These are phyloP conservation scores for Salvator merianae DNA, from an alignment of 2,113 vertebrate species.

Conservation along the genomic window DNA sequence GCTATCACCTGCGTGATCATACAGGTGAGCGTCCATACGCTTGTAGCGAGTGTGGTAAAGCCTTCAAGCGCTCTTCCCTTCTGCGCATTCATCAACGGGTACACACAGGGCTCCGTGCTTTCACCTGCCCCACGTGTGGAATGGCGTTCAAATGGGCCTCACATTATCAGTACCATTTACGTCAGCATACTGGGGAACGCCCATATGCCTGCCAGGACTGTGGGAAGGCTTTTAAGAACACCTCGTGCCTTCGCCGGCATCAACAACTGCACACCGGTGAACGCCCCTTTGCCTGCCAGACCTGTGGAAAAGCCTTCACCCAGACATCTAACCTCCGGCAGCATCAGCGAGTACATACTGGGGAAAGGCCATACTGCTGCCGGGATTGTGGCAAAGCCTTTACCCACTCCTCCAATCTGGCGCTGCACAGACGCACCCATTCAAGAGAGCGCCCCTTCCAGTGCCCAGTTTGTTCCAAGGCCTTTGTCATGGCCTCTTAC, in stretches of 20 bases:
- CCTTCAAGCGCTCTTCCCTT: constrained; percentile 90
- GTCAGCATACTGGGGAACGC: constrained; percentile 89
- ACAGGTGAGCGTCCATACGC: constrained; percentile 92
- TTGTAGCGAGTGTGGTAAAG: constrained; percentile 89
- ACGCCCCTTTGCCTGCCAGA: constrained; percentile 83
- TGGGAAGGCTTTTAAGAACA: constrained; percentile 92
- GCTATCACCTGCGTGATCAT: constrained; percentile 92
- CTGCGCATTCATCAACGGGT: constrained; percentile 91
- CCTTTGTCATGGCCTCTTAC: constrained; percentile 91
- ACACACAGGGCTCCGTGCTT: constrained; percentile 90
- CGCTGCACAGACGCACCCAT: constrained; percentile 88
- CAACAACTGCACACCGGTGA: constrained; percentile 90
- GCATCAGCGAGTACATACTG: constrained; percentile 90
- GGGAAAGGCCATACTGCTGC: constrained; percentile 85
- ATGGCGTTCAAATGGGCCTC: constrained; percentile 95
- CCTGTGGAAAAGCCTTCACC: constrained; percentile 90
- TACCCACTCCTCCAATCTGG: constrained; percentile 90
- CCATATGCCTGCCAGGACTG: constrained; percentile 90
- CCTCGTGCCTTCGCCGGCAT: constrained; percentile 88
- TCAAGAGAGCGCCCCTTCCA: constrained; percentile 84
- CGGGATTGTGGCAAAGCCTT: constrained; percentile 84
- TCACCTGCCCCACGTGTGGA: constrained; percentile 88
- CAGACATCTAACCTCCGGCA: constrained; percentile 92
- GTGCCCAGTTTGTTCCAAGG: constrained; percentile 85
- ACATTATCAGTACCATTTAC: constrained; percentile 91